Base-by-base conservation (phyloP, 1,140 invertebrate genomes). In the Ridgeia piscesae region DNA sequence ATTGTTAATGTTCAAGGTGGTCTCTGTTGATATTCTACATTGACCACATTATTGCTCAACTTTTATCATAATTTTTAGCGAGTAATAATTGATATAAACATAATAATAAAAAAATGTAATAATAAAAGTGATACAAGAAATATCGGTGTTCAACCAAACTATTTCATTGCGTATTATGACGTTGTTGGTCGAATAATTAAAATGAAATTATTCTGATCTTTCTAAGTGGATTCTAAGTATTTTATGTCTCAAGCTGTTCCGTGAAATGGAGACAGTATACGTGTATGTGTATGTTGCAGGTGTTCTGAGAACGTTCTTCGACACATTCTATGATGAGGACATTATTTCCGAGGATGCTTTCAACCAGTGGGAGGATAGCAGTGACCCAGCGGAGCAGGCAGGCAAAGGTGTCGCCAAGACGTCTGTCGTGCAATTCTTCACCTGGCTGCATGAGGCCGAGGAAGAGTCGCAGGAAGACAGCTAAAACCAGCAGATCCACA, bases 311-410 rank as follows among this genome's bases (percentile, higher is more conserved):
- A 94, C 95, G 92, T 96, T 97, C 92, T 97, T 97, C 95, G 96
- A 96, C 91, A 94, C 94, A 31, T 94, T 97, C n/a, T 97, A 96
- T 92, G 97, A 97, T 93, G 95, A 96, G 93, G 96, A 96, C 93
- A 94, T 97, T 91, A 96, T 97, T 93, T 97, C 96, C 90, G 96
- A 96, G 93, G 97, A 97, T 92, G 96, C 96, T 91, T 97, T 97
- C 94, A 94, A 96, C 77, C 95, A 96, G 90, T 97, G 97, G 97
- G 96, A 97, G 93, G 94, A 94, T 6, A 96, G 95, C 94, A 94
- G 95, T 14, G 96, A 96, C 93, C 95, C 96, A 31, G 94, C 95
- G 0, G 97, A 97, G 94, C 95, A 95, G 33, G 96, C 96, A 91
- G 97, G 97, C 50, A 97, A 97, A 94, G 96, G 96, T 27, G 96